Evolutionary conservation across 2,797 vertebrate genomes (phyloP), one percentile per base, ranked within the genome.

Genomic region (Amniataba percoides): DNA sequence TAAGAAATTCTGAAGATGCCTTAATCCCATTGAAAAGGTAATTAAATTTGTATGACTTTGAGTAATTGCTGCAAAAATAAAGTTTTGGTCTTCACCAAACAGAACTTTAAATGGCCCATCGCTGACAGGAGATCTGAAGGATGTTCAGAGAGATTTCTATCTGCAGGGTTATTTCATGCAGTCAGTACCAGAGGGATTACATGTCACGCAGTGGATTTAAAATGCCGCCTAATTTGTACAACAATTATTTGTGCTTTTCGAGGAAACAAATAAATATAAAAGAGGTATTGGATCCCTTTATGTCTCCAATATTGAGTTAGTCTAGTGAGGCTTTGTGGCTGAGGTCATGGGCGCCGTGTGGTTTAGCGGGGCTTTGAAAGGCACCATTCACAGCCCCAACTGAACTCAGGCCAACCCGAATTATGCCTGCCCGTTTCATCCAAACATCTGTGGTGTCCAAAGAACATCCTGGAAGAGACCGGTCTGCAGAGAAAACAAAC

Each of bases 381-480:
- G 86, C 78, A 74, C 83, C 43, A 64, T 88, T 89, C 82, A 85
- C 80, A 66, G 55, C 63, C 66, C 81, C 18, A 55, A 71, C 60
- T 88, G 87, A 92, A 89, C 77, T 77, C 31, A 5, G 77, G 87
- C 84, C 80, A 93, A 89, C 56, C 78, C 15, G 78, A 92, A 89
- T 71, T 87, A 56, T 72, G 75, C 77, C 60, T 74, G 64, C 57
- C 25, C 14, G 40, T 92, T 88, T 88, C 81, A 81, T 92, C 84
- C 87, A 80, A 90, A 92, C 91, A 91, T 91, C 89, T 92, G 92
- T 72, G 79, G 75, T 40, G 56, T 86, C 82, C 79, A 89, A 88
- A 83, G 73, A 89, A 82, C 81, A 86, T 90, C 84, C 87, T 90
- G 87, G 85, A 90, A 83, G 85, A 78, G 77, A 81, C 74, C 14